These are phyloP conservation scores for Notoglanidium macrostoma DNA, from an alignment of 2,797 vertebrate genomes.

Conservation along the genomic window DNA sequence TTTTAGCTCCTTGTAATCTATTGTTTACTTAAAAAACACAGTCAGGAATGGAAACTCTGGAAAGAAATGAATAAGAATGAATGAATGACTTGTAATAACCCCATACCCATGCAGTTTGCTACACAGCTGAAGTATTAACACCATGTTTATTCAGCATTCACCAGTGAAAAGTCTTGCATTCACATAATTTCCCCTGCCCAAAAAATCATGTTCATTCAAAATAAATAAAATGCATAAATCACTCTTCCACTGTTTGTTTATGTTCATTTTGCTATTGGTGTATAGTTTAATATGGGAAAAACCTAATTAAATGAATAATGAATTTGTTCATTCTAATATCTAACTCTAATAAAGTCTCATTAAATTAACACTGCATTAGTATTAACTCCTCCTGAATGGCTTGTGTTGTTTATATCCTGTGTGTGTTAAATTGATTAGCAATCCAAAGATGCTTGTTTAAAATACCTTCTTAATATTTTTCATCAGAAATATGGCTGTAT, in stretches of 20 bases:
- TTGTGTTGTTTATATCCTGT: not conserved
- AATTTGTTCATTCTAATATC: not conserved
- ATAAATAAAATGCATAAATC: slow-evolving; percentile 12
- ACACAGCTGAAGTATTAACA: not conserved
- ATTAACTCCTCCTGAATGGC: not conserved
- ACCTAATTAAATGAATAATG: not conserved
- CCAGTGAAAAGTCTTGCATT: not conserved
- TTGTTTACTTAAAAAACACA: not conserved
- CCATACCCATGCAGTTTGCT: not conserved
- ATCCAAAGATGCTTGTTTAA: not conserved
- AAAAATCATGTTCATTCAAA: not conserved
- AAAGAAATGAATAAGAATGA: not conserved
- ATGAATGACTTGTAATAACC: not conserved
- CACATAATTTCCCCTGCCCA: not conserved
- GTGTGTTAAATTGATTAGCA: not conserved
- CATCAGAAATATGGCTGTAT: too few relatives aligned
- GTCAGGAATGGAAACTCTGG: not conserved
- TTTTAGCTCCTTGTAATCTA: not conserved
- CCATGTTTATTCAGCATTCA: not conserved
- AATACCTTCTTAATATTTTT: not conserved
- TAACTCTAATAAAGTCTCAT: not conserved
- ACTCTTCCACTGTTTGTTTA: slow-evolving; percentile 1
- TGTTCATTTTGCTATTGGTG: not conserved
- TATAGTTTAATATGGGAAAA: not conserved
- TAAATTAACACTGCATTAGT: not conserved